phyloP scores from a whole-genome alignment of 2,797 vertebrate species.

The Pseudopleuronectes americanus region DNA sequence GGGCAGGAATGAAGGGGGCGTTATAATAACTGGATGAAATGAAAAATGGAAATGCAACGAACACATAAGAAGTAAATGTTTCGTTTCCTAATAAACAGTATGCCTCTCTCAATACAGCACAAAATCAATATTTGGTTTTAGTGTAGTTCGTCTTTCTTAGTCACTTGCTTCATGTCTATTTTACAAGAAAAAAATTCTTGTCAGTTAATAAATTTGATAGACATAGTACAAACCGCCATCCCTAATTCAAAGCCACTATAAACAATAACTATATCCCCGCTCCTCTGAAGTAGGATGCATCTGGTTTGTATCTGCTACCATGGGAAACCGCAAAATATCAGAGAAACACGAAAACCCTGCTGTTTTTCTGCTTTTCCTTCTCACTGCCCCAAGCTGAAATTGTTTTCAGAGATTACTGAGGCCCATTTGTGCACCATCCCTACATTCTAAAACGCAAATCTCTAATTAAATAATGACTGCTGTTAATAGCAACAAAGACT shows the following conservation, averaged over 20 bases:
- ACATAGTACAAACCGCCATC: slow-evolving; percentile 1
- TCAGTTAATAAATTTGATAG: slow-evolving; percentile 2
- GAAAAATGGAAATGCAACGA: not conserved
- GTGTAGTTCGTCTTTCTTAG: not conserved
- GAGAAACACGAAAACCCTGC: slow-evolving; percentile 26
- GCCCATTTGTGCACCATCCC: not conserved
- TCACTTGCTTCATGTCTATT: not conserved
- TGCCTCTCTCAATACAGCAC: too few species aligned
- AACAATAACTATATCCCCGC: slow-evolving; percentile 30
- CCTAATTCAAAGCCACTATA: slow-evolving; percentile 2
- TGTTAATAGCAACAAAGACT: too few species aligned
- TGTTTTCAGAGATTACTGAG: slow-evolving; percentile 6
- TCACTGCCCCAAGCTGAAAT: slow-evolving; percentile 8
- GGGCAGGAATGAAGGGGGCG: slow-evolving; percentile 1
- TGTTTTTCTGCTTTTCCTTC: slow-evolving; percentile 16
- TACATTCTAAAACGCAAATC: not conserved
- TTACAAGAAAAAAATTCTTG: not conserved
- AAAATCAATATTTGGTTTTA: too few species aligned
- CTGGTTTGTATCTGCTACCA: slow-evolving; percentile 49
- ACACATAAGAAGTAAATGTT: too few species aligned
- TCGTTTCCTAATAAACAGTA: too few species aligned
- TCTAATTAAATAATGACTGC: too few species aligned
- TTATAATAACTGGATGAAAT: slow-evolving; percentile 4
- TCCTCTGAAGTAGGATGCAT: slow-evolving; percentile 35
- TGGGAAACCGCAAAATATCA: slow-evolving; percentile 30